Base-by-base conservation (phyloP, 2,113 vertebrate genomes). In the Eurystomus gularis region DNA sequence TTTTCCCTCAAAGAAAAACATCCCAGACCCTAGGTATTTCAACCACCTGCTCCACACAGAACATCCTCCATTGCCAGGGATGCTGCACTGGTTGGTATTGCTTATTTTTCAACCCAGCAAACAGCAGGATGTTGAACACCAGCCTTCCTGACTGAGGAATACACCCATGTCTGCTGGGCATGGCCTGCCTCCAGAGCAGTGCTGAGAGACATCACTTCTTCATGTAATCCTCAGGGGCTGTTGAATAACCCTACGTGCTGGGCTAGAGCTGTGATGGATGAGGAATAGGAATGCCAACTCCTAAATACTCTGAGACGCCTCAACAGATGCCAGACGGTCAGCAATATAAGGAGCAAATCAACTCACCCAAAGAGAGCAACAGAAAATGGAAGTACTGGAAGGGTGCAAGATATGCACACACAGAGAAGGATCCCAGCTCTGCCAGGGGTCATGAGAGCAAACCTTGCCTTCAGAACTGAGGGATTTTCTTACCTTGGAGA, bases 11-110 rank as follows among this genome's bases (percentile, higher is more conserved):
- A 35, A 31, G 8, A 62, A 7, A 35, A 71, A 58, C 80, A 31
- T 0, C 4, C 11, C 23, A 66, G 17, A 33, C 2, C 5, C 11
- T 13, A 33, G 29, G 6, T 2, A 13, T 40, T 72, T 51, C 2
- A 2, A 35, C 14, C 25, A 60, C 40, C 23, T 72, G 33, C 37
- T 55, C 71, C 33, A 24, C 82, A 62, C 16, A 9, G 33, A 40
- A 14, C 28, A 77, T 23, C 31, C 8, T 84, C 39, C 16, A 8
- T 54, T 44, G 28, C 25, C 39, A 35, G 40, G 21, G 73, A 39
- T 1, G 0, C 60, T 54, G 19, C 25, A 25, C 11, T n/a, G 54
- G 8, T 35, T 35, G n/a, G 7, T 19, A 18, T 49, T 35, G 29
- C 10, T 42, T 14, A 21, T 65, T 10, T 31, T 85, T 42, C 21